Evolutionary conservation across 2,888 invertebrate genomes (phyloP).

Genomic region (Drosophila monieri): DNA sequence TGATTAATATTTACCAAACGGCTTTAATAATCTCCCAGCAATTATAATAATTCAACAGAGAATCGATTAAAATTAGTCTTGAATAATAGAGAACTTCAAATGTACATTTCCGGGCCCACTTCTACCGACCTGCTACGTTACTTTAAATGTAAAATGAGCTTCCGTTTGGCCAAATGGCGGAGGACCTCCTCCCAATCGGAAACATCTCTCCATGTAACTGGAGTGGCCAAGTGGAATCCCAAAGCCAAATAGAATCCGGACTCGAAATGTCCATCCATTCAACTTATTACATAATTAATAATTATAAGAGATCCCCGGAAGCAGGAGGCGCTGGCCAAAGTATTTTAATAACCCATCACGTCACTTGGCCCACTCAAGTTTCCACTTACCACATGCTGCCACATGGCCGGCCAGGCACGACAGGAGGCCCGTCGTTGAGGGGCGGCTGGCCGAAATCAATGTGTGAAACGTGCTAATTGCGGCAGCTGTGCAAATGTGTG

Average conservation of each 20-base stretch:
- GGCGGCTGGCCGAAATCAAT: constrained; percentile 63
- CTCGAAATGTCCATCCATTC: constrained; percentile 47
- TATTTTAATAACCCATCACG: constrained; percentile 65
- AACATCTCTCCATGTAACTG: constrained; percentile 17
- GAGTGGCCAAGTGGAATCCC: constrained; percentile 38
- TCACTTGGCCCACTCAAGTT: constrained; percentile 35
- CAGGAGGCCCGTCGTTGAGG: not conserved
- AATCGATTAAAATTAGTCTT: constrained; percentile 7
- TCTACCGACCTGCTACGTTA: not conserved
- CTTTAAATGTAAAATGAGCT: constrained; percentile 39
- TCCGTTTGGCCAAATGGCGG: constrained; percentile 8
- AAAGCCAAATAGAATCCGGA: constrained; percentile 29
- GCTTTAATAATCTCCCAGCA: not conserved
- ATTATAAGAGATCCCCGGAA: constrained; percentile 43
- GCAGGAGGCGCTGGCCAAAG: constrained; percentile 34
- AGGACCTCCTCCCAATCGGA: not conserved
- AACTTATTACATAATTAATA: constrained; percentile 71
- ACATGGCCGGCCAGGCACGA: constrained; percentile 4
- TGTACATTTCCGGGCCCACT: constrained; percentile 24
- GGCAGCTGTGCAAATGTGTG: constrained; percentile 78
- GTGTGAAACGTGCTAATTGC: constrained; percentile 79
- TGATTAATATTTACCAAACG: not conserved
- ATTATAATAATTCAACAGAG: constrained; percentile 3
- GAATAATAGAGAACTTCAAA: constrained; percentile 28
- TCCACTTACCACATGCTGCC: constrained; percentile 33